Base-by-base conservation (phyloP, 2,797 vertebrate genomes). In the Nyctalus aviator region DNA sequence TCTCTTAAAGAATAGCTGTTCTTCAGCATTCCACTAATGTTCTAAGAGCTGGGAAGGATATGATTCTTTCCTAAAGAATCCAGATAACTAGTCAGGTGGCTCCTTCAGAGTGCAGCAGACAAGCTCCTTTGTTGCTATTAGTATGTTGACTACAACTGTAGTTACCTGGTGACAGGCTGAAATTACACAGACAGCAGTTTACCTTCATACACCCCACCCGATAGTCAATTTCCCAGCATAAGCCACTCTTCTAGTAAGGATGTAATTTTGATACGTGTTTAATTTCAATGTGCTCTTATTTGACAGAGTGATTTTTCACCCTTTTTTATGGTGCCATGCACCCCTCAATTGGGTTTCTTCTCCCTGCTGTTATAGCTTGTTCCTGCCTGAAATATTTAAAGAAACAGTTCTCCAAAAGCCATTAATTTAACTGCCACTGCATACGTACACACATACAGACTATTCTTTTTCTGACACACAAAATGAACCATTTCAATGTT, bases 211-310 rank as follows among this genome's bases (percentile, higher is more conserved):
- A 69, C 96, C 78, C 93, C 35, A 14, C 66, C 69, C 41, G 1
- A 41, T 0, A 96, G 44, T 41, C 96, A 96, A 30, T 96, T 97
- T 96, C 92, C 85, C 53, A 96, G 89, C 93, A 44, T 89, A 95
- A 95, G 44, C 48, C 90, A 73, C 66, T 92, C 25, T 91, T 95
- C 57, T 69, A 91, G 84, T 93, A 50, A 97, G 62, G 2, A 83
- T 98, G 57, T 91, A 96, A 97, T 98, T 97, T 98, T 97, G 95
- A 97, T 96, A 97, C 88, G 66, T 96, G 96, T 94, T 96, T 98
- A 97, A 98, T 97, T 97, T 96, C 94, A 91, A 71, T 94, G 96
- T 86, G 96, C 92, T 97, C 81, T 93, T 84, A 27, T 84, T 94
- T 97, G 94, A 97, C 96, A 97, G 95, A 87, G 93, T 95, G 91